These are phyloP conservation scores for Brachionus koreanus DNA, from an alignment of 1,140 invertebrate genomes.

Conservation along the genomic window DNA sequence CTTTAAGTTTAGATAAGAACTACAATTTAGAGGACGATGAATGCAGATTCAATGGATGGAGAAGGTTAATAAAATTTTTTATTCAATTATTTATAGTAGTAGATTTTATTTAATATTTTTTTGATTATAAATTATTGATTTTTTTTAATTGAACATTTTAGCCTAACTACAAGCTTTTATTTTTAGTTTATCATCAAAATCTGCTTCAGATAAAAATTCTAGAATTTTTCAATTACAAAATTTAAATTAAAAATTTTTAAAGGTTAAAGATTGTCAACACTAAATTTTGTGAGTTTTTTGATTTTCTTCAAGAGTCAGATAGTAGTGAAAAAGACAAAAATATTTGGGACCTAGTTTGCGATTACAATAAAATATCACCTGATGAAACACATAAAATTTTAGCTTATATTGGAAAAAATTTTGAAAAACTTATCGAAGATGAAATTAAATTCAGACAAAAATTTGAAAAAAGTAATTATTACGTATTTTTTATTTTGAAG, in stretches of 20 bases:
- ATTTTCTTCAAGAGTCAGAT: neutral
- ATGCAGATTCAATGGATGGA: constrained; percentile 31
- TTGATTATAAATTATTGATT: no score
- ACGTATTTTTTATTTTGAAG: neutral
- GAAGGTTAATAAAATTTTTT: neutral
- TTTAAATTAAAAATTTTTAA: no score
- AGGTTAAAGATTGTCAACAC: no score
- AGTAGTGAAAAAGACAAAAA: neutral
- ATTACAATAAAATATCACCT: neutral
- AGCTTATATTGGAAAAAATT: neutral
- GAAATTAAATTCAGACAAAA: constrained; percentile 21
- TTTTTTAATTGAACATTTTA: no score
- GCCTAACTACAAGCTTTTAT: no score
- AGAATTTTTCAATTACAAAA: no score
- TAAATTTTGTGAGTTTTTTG: neutral
- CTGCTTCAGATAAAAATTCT: no score
- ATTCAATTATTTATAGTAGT: neutral
- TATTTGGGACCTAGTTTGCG: neutral
- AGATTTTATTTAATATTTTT: neutral
- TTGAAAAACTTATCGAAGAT: neutral
- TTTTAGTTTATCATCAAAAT: no score
- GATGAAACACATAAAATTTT: neutral
- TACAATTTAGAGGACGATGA: neutral
- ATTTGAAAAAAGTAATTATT: constrained; percentile 6
- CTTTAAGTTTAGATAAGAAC: neutral